These are phyloP conservation scores for Abrostola tripartita DNA, from an alignment of 2,888 invertebrate genomes.

Conservation along the genomic window DNA sequence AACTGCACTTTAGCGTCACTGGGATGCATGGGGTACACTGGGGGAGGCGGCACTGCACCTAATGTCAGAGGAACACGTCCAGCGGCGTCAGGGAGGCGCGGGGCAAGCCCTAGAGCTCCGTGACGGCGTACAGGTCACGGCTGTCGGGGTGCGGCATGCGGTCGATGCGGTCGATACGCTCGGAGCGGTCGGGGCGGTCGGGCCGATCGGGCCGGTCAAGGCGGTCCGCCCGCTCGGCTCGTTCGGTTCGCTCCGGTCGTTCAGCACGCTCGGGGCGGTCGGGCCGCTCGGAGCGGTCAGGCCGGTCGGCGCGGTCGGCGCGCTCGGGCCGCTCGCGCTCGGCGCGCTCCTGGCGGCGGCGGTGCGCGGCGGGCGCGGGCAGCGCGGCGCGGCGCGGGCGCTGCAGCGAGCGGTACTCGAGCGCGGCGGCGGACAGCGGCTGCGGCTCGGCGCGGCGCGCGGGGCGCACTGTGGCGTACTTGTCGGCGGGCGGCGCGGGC, in stretches of 20 bases:
- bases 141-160: slow-evolving; percentile 68
- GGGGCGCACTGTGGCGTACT: slow-evolving; percentile 83
- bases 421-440: slow-evolving; percentile 85
- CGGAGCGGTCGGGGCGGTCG: slow-evolving; percentile 34
- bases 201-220: slow-evolving; percentile 27
- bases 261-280: slow-evolving; percentile 53
- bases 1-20: slow-evolving; percentile 33
- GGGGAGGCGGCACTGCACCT: slow-evolving; percentile 15
- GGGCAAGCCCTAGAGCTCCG: slow-evolving; percentile 70
- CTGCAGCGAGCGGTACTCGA: slow-evolving; percentile 89
- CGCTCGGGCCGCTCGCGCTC: slow-evolving; percentile 85
- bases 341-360: slow-evolving; percentile 77
- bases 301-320: slow-evolving; percentile 31
- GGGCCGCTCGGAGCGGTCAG: slow-evolving; percentile 50
- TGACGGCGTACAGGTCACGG: slow-evolving; percentile 92
- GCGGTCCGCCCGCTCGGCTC: slow-evolving; percentile 91
- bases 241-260: slow-evolving; percentile 88
- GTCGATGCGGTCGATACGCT: slow-evolving; percentile 50
- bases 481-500: slow-evolving; percentile 69
- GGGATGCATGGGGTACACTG: slow-evolving; percentile 17
- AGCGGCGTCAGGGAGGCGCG: slow-evolving; percentile 43
- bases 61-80: slow-evolving; percentile 36
- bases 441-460: slow-evolving; percentile 82
- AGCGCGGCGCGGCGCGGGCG: slow-evolving; percentile 80
- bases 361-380: slow-evolving; percentile 50